Percentiles rank a stretch among this genome's conserved stretches.
Conservation (phyloP, 2,888 invertebrate genomes). For the Acanthococcus lagerstroemiae region DNA sequence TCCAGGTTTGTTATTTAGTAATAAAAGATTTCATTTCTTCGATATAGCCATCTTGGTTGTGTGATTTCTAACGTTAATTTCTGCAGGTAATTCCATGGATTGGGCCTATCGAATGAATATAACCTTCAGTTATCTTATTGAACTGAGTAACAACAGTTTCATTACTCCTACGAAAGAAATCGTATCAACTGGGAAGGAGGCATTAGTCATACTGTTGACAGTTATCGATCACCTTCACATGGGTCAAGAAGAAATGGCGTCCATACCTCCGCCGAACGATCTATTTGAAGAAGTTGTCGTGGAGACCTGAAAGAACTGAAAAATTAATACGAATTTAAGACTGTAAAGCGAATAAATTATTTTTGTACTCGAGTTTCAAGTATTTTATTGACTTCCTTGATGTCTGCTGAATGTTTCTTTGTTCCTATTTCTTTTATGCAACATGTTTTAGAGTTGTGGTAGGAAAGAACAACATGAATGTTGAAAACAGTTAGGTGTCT, state of each 20-base stretch:
- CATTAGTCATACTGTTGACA: conserved; percentile 48
- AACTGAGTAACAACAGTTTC: background rate
- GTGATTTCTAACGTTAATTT: background rate
- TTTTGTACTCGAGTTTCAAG: too few species aligned
- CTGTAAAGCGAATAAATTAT: too few species aligned
- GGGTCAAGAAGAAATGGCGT: background rate
- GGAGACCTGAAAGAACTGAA: too few species aligned
- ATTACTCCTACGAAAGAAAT: conserved; percentile 58
- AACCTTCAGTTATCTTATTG: conserved; percentile 4
- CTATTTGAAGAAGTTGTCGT: background rate
- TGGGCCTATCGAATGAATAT: conserved; percentile 15
- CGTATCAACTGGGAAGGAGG: conserved; percentile 62
- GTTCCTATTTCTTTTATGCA: too few species aligned
- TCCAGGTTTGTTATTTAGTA: background rate
- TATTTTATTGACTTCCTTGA: too few species aligned
- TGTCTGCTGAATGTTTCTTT: too few species aligned
- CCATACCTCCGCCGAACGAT: background rate
- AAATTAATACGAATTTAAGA: too few species aligned
- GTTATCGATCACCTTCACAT: conserved; percentile 7
- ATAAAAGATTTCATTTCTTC: too few species aligned
- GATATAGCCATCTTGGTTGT: too few species aligned
- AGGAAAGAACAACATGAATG: too few species aligned
- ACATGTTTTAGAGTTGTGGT: too few species aligned
- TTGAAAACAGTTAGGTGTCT: too few species aligned
- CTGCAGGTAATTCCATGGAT: conserved; percentile 15